These are phyloP conservation scores for Calliopum simillimum DNA, from an alignment of 2,888 invertebrate genomes.

Conservation along the genomic window DNA sequence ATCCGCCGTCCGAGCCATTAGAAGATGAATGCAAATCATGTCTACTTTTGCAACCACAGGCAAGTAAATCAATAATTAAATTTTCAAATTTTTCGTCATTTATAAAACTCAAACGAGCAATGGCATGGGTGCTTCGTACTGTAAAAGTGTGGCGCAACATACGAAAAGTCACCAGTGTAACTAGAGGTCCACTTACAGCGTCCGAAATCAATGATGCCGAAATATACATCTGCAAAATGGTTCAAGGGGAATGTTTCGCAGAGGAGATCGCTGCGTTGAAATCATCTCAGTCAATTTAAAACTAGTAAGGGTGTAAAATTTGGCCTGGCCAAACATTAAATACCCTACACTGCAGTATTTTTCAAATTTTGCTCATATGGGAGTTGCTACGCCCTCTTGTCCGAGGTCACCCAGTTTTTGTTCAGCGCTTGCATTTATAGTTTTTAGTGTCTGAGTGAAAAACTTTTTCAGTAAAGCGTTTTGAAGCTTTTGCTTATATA, in stretches of 20 bases:
- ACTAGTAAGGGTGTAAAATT: too few species aligned
- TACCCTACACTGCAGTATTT: too few species aligned
- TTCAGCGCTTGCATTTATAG: too few species aligned
- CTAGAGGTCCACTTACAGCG: background rate
- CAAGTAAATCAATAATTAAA: background rate
- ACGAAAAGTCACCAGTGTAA: background rate
- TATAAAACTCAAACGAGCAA: slow-evolving; percentile 20
- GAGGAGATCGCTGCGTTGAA: slow-evolving; percentile 22
- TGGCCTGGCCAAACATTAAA: too few species aligned
- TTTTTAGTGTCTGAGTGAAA: too few species aligned
- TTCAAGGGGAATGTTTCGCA: slow-evolving; percentile 17
- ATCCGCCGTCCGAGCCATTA: background rate
- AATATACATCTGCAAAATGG: slow-evolving; percentile 20
- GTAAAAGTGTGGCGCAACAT: background rate
- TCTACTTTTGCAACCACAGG: background rate
- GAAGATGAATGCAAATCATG: slow-evolving; percentile 15
- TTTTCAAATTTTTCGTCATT: slow-evolving; percentile 29
- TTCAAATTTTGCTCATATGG: too few species aligned
- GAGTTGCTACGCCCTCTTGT: too few species aligned
- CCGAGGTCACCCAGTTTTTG: too few species aligned
- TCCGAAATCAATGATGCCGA: slow-evolving; percentile 24
- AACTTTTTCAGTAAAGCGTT: too few species aligned
- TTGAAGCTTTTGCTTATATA: too few species aligned
- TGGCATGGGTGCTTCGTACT: slow-evolving; percentile 14
- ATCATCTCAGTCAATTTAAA: background rate